Base-by-base conservation (phyloP, 1,140 invertebrate genomes). In the Paralvinella palmiformis region DNA sequence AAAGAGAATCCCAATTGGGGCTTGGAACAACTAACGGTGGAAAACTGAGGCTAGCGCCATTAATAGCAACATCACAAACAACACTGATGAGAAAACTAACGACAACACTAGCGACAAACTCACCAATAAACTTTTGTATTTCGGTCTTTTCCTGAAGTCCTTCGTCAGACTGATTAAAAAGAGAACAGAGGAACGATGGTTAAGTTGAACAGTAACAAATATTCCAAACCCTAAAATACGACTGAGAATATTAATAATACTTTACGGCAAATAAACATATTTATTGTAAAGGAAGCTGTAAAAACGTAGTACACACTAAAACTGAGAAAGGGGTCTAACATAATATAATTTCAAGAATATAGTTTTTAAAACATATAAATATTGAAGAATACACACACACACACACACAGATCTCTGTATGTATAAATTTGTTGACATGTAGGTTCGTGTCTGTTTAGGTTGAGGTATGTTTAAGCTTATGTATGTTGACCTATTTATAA, bases 141-240 rank as follows among this genome's bases (percentile, higher is more conserved):
- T 98, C 45, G 92, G 94, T 73, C 96, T 86, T 71, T 87, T 84
- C 66, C 85, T 87, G 75, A 90, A 95, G 74, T 96, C 88, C 82
- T 98, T 98, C 76, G 92, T 91, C 73, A 99, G 85, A 83, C 95
- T 96, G 81, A n/a, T n/a, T n/a, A n/a, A n/a, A 71, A 87, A 84
- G 68, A 66, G 65, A 71, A 68, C 75, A 73, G 67, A 62, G 27
- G 6, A 29, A 56, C 13, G 7, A 57, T 55, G 22, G 29, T 3
- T 7, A 56, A n/a, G 24, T 56, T 22, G 3, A 31, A 56, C 53
- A 29, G 10, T 13, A 53, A 13, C 24, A 32, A 7, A 58, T 17
- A 32, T 29, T 17, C 10, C 33, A 58, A 32, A 32, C 33, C 10
- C 22, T 17, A 13, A n/a, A 15, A 27, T n/a, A n/a, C 13, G 10